Conservation (phyloP, 2,113 vertebrate species). For the Perca schrenkii region DNA sequence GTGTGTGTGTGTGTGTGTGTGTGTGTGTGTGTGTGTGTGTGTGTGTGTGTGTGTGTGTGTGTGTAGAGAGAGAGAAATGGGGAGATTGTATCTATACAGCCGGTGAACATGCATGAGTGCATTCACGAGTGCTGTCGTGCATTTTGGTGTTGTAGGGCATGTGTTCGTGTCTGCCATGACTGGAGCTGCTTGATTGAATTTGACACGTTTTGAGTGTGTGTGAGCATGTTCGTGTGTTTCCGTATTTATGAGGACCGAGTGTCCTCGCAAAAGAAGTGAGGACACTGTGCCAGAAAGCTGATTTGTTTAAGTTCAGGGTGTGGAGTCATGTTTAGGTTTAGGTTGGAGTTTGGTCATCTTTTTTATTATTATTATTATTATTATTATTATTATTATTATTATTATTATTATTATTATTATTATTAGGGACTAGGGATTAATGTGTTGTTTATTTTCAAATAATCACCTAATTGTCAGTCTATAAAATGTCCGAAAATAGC, state of each 20-base stretch:
- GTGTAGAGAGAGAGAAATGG: not conserved
- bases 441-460: not conserved
- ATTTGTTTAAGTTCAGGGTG: not conserved
- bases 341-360: not conserved
- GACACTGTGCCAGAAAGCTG: not conserved
- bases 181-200: slow-evolving; percentile 54
- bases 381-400: too few species aligned
- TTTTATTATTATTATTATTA: too few species aligned
- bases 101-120: slow-evolving; percentile 49
- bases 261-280: slow-evolving; percentile 15
- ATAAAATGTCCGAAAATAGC: not conserved
- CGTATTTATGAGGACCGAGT: slow-evolving; percentile 23
- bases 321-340: too few species aligned
- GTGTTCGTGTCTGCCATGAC: slow-evolving; percentile 37
- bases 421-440: too few species aligned
- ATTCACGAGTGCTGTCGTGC: slow-evolving; percentile 43
- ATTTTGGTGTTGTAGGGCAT: slow-evolving; percentile 44
- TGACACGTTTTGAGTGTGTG: slow-evolving; percentile 47
- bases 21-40: not conserved
- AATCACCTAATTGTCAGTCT: not conserved
- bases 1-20: not conserved
- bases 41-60: not conserved
- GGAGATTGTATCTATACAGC: slow-evolving; percentile 17
- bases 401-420: not conserved
- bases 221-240: not conserved